Percentiles rank a stretch among this genome's conserved stretches.
These are phyloP conservation scores for Sepioteuthis lessoniana DNA, from an alignment of 2,888 invertebrate genomes.

Conservation along the genomic window DNA sequence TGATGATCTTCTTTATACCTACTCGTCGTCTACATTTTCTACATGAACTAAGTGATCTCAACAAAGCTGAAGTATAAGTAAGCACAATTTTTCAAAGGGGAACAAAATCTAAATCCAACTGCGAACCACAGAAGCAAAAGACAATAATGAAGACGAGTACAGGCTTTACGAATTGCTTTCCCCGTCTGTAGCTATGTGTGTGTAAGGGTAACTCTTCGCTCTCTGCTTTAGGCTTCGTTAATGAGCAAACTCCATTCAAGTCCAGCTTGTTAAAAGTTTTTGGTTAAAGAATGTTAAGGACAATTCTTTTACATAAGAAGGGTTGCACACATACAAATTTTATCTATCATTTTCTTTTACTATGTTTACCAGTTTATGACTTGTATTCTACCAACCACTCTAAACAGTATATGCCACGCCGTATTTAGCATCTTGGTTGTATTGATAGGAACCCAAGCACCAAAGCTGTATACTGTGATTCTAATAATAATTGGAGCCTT, in stretches of 20 bases:
- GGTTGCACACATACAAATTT: too few relatives aligned
- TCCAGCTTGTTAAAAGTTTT: conserved; percentile 8
- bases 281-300: too few relatives aligned
- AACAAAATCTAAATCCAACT: neutral
- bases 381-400: too few relatives aligned
- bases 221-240: neutral
- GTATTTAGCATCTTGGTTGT: too few relatives aligned
- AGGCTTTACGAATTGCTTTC: neutral
- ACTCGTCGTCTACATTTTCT: neutral
- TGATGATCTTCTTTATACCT: neutral
- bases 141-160: neutral
- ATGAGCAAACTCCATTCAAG: neutral
- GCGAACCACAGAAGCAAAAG: neutral
- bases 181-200: neutral
- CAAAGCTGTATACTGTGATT: too few relatives aligned
- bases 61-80: neutral
- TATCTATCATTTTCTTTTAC: too few relatives aligned
- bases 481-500: too few relatives aligned
- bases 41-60: neutral
- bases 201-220: neutral
- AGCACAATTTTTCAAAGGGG: neutral
- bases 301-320: too few relatives aligned
- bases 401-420: too few relatives aligned
- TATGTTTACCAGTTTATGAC: too few relatives aligned
- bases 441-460: too few relatives aligned